These are phyloP conservation scores for Scotopteryx bipunctaria DNA, from an alignment of 2,888 invertebrate species.

Conservation along the genomic window DNA sequence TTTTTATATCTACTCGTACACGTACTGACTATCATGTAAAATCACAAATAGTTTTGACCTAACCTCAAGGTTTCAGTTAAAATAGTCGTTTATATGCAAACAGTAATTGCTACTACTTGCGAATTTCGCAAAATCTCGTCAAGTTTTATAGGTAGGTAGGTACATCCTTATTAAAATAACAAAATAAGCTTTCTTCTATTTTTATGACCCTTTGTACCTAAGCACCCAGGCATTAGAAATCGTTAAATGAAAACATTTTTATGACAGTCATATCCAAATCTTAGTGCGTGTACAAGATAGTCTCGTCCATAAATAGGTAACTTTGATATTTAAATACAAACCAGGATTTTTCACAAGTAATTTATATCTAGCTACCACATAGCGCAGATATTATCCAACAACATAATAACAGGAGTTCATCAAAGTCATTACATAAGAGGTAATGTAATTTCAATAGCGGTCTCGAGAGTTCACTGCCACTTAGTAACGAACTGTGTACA, in stretches of 20 bases:
- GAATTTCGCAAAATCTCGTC: constrained; percentile 14
- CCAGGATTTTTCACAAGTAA: no score
- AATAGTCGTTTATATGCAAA: constrained; percentile 27
- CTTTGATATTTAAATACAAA: no score
- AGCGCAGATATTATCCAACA: constrained; percentile 36
- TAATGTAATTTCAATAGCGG: constrained; percentile 44
- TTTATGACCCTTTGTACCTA: not conserved
- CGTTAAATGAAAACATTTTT: no score
- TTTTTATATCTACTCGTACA: no score
- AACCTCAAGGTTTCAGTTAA: constrained; percentile 26
- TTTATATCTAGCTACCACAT: no score
- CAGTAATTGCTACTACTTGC: constrained; percentile 5
- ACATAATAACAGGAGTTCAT: constrained; percentile 40
- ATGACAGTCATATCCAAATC: no score
- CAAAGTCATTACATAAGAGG: constrained; percentile 44
- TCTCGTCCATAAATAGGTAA: no score
- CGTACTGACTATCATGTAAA: not conserved
- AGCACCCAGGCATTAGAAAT: no score
- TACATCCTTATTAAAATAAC: not conserved
- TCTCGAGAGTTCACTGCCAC: constrained; percentile 24
- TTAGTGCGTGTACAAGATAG: no score
- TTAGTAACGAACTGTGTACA: not conserved
- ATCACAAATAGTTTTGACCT: constrained; percentile 13
- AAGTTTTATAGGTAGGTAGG: no score
- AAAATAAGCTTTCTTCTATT: constrained; percentile 5